phyloP scores from a whole-genome alignment of 64 coral and sea anemone genomes.

The Anthopleura sola region DNA sequence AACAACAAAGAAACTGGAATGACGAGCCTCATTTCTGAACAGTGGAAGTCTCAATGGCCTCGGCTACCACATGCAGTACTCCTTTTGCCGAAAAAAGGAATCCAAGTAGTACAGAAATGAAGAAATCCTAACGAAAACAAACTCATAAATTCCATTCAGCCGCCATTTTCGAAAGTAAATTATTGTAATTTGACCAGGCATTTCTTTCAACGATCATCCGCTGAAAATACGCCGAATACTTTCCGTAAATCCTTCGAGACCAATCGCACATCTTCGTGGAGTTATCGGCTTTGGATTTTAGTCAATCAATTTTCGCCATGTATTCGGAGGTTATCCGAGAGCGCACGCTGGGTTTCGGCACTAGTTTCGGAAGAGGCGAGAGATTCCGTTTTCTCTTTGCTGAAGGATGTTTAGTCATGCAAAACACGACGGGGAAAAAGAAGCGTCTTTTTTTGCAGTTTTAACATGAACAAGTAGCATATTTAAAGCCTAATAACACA shows the following conservation, averaged over 20 bases:
- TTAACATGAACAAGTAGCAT: not conserved
- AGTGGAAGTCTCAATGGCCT: not conserved
- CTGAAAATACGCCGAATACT: not conserved
- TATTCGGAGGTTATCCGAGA: not conserved
- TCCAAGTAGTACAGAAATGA: not conserved
- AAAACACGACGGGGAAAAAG: slow-evolving; percentile 20
- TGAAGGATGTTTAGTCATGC: slow-evolving; percentile 25
- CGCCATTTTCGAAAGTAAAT: slow-evolving; percentile 9
- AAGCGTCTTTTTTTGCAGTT: not conserved
- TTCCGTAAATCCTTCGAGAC: not conserved
- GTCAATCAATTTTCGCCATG: not conserved
- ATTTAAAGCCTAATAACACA: not conserved
- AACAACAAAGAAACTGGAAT: not conserved
- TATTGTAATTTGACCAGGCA: slow-evolving; percentile 14
- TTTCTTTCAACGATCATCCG: slow-evolving; percentile 11
- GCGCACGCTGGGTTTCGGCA: slow-evolving; percentile 8
- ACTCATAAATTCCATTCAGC: slow-evolving; percentile 14
- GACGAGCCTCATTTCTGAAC: not conserved
- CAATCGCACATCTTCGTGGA: not conserved
- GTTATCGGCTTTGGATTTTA: not conserved
- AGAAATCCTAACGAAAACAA: not conserved
- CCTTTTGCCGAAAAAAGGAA: not conserved
- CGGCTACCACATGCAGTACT: not conserved
- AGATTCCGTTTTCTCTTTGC: slow-evolving; percentile 14
- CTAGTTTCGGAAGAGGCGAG: not conserved